These are phyloP conservation scores for Monochamus alternatus DNA, from an alignment of 2,888 invertebrate species.

Conservation along the genomic window DNA sequence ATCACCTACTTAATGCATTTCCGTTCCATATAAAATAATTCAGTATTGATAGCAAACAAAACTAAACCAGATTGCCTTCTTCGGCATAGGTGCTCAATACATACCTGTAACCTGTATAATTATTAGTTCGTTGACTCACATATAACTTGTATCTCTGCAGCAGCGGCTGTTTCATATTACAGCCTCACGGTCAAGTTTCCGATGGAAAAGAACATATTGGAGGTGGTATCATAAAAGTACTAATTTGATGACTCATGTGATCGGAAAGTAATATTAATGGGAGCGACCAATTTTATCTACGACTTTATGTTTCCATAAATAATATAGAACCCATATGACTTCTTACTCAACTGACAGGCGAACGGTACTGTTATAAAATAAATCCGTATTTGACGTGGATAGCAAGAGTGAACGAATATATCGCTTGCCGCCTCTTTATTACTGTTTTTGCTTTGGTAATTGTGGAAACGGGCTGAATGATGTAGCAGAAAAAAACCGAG, in stretches of 20 bases:
- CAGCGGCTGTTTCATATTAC: slow-evolving; percentile 27
- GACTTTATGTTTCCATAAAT: neutral
- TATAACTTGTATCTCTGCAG: slow-evolving; percentile 18
- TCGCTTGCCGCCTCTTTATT: no score
- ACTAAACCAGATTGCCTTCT: neutral
- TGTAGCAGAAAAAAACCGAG: no score
- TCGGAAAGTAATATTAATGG: slow-evolving; percentile 28
- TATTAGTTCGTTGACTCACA: slow-evolving; percentile 36
- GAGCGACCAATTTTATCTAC: slow-evolving; percentile 6
- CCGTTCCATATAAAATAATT: slow-evolving; percentile 13
- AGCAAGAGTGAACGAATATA: no score
- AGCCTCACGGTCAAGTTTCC: slow-evolving; percentile 34
- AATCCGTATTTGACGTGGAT: no score
- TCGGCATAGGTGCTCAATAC: slow-evolving; percentile 25
- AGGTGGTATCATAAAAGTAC: slow-evolving; percentile 18
- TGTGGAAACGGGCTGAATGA: no score
- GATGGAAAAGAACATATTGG: slow-evolving; percentile 22
- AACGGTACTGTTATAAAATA: neutral
- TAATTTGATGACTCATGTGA: slow-evolving; percentile 35
- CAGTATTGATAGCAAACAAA: neutral
- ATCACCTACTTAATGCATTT: slow-evolving; percentile 1
- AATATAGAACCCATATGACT: neutral
- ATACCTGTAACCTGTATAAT: slow-evolving; percentile 28
- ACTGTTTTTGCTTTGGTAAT: no score
- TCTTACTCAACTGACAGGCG: neutral